A percentile compares a stretch with the other conserved stretches of the same genome.
phyloP scores from a whole-genome alignment of 1,140 invertebrate species.

The Theocolax elegans region DNA sequence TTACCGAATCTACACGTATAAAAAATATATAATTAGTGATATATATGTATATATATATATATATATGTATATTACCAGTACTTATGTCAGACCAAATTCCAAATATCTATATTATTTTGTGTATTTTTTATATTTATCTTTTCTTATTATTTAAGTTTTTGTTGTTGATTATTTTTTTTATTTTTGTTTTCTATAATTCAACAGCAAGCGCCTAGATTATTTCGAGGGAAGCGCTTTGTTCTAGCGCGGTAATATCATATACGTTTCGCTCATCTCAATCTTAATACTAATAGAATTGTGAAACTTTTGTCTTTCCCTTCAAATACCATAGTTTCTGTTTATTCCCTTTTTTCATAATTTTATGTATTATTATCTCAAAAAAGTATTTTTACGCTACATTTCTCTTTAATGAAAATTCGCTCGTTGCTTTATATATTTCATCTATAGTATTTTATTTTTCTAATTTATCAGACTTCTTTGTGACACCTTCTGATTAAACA shows the following conservation, averaged over 20 bases:
- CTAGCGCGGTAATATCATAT: too few species aligned
- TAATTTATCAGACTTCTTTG: conserved; percentile 34
- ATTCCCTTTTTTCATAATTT: conserved; percentile 8
- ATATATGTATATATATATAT: too few species aligned
- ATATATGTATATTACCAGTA: conserved; percentile 22
- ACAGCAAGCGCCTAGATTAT: too few species aligned
- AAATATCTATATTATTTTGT: conserved; percentile 27
- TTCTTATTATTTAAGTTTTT: background rate
- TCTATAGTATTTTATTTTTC: conserved; percentile 8
- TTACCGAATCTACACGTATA: conserved; percentile 5
- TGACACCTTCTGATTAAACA: background rate
- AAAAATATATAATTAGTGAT: too few species aligned
- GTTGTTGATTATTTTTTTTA: background rate
- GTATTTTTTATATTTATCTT: conserved; percentile 2
- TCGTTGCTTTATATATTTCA: conserved; percentile 9
- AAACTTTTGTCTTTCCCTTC: background rate
- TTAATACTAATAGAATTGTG: conserved; percentile 17
- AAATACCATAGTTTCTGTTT: conserved; percentile 14
- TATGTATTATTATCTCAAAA: too few species aligned
- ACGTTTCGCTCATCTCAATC: background rate
- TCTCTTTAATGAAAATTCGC: conserved; percentile 17
- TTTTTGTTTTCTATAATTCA: background rate
- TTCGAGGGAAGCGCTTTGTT: too few species aligned
- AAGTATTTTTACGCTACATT: conserved; percentile 21
- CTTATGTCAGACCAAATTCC: conserved; percentile 29